Evolutionary conservation across 2,113 vertebrate genomes (phyloP), one percentile per base, ranked within the genome.

Genomic region (Pipa parva): DNA sequence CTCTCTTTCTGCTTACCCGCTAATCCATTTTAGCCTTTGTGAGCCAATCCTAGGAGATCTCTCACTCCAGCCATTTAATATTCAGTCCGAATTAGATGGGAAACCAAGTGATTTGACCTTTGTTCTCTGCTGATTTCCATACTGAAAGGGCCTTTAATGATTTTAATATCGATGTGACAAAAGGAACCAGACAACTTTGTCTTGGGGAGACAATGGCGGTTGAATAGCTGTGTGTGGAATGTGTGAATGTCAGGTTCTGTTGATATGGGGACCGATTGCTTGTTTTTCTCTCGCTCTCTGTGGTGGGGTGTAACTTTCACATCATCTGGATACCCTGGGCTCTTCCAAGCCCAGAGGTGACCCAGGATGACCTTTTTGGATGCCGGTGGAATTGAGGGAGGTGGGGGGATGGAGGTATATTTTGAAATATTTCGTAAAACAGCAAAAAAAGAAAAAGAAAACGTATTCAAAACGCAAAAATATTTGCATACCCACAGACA

Each of bases 291-390:
- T 50, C 48, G 63, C 65, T 18, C 49, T 71, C 66, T 15, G 68
- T 31, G 17, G 29, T 69, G 33, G 66, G 78, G 69, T 75, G 75
- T 81, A 76, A 73, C 79, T 82, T 83, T 84, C 83, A 78, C 79
- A 82, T 82, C 80, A 78, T 79, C 78, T 72, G 73, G 74, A 75
- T 77, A 71, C 71, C 77, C 63, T 73, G 76, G 78, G 73, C 33
- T 28, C 73, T 71, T 74, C 22, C 12, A 61, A 79, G 76, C 66
- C 64, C 72, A 73, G 52, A 73, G 76, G 69, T 77, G 77, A 81
- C 80, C 80, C 74, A 63, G 77, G 65, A 65, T 80, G 80, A 84
- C 85, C 80, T 77, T 75, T 73, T 69, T 22, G 15, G 7, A 20
- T 7, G 4, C 13, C 25, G 8, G 42, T 4, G 11, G 13, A 3